phyloP scores from a whole-genome alignment of 2,888 invertebrate species.

The Troides helena region DNA sequence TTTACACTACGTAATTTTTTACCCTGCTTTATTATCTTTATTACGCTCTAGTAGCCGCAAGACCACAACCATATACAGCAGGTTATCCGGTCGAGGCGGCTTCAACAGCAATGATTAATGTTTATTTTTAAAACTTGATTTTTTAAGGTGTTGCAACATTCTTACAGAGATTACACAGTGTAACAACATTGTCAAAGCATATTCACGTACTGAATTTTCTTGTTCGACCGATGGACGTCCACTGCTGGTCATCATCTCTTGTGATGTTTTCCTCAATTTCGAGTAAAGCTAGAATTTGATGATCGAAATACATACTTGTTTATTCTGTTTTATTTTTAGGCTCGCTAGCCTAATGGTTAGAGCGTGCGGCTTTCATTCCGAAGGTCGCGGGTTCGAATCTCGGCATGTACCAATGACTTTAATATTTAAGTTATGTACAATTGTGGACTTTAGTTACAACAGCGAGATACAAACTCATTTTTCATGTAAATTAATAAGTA shows the following conservation, averaged over 20 bases:
- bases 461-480: too few species aligned
- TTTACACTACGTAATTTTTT: too few species aligned
- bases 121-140: slow-evolving; percentile 5
- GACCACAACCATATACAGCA: slow-evolving; percentile 19
- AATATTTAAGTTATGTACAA: too few species aligned
- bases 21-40: slow-evolving; percentile 6
- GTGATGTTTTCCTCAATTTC: not conserved
- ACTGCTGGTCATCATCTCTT: too few species aligned
- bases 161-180: slow-evolving; percentile 7
- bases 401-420: too few species aligned
- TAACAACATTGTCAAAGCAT: slow-evolving; percentile 15
- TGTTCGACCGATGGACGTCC: not conserved
- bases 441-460: too few species aligned
- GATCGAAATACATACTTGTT: too few species aligned
- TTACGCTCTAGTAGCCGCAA: slow-evolving; percentile 11
- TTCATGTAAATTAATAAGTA: too few species aligned
- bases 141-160: slow-evolving; percentile 19
- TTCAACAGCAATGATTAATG: slow-evolving; percentile 22
- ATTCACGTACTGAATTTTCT: slow-evolving; percentile 5
- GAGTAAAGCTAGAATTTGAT: not conserved
- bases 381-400: too few species aligned
- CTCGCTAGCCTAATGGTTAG: too few species aligned
- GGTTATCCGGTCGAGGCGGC: slow-evolving; percentile 9
- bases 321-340: too few species aligned
- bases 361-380: too few species aligned